Percentiles rank a stretch among this genome's conserved stretches.
These are phyloP conservation scores for Caerostris extrusa DNA, from an alignment of 1,140 invertebrate species.

Conservation along the genomic window DNA sequence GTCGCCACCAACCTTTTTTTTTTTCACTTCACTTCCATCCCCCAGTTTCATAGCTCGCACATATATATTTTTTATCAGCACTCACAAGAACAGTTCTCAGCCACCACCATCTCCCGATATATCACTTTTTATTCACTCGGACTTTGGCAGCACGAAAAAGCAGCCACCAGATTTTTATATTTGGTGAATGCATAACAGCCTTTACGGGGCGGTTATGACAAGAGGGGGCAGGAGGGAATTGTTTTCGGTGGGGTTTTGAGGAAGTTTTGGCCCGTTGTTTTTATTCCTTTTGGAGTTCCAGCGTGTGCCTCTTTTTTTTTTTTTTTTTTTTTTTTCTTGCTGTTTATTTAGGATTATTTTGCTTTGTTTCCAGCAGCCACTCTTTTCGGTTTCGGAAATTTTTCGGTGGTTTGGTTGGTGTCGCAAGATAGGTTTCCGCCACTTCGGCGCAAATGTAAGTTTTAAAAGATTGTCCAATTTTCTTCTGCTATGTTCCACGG, in stretches of 20 bases:
- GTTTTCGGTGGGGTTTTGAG: constrained; percentile 17
- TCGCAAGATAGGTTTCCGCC: not conserved
- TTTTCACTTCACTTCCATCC: constrained; percentile 1
- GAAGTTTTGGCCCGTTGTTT: constrained; percentile 24
- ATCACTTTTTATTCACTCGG: constrained; percentile 73
- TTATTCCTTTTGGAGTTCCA: constrained; percentile 11
- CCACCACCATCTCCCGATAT: constrained; percentile 61
- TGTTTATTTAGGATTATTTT: too few relatives aligned
- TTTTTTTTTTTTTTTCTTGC: not conserved
- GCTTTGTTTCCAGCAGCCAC: not conserved
- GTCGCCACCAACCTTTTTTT: constrained; percentile 64
- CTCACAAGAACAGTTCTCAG: constrained; percentile 65
- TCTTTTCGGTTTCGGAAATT: not conserved
- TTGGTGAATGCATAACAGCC: constrained; percentile 65
- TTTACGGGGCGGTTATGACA: constrained; percentile 50
- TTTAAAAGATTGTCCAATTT: not conserved
- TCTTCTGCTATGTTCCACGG: too few relatives aligned
- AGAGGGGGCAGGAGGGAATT: constrained; percentile 24
- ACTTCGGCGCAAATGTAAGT: not conserved
- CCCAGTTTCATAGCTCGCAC: constrained; percentile 12
- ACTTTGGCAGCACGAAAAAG: constrained; percentile 61
- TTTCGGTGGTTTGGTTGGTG: not conserved
- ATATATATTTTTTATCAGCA: constrained; percentile 68
- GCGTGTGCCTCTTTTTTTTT: not conserved
- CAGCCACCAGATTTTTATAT: constrained; percentile 65